Base-by-base conservation (phyloP, 2,797 vertebrate species). In the Urophycis tenuis region DNA sequence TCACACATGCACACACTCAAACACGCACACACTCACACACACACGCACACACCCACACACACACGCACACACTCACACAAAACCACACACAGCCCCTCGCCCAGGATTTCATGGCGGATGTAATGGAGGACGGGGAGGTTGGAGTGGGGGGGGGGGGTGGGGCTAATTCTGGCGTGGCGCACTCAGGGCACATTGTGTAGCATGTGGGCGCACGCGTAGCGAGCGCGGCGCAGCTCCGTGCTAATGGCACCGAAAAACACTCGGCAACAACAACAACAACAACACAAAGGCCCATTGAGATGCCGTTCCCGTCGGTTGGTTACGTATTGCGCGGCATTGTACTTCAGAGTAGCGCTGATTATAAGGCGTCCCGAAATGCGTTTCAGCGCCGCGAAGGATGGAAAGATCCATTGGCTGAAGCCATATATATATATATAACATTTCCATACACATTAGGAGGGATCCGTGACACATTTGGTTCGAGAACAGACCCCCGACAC, bases 1-100 rank as follows among this genome's bases (percentile, higher is more conserved):
- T 67, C 79, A 35, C 77, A 75, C 53, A 30, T 86, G 82, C 81
- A 88, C 75, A 78, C 76, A 79, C 85, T 82, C 80, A 82, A 78
- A 82, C 78, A 82, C 83, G 77, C 83, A 53, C 7, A n/a, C 49
- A n/a, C 49, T 7, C 6, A n/a, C 49, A 7, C 49, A 53, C 49
- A n/a, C 22, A 2, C 49, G 19, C 49, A 60, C 49, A 60, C 49
- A n/a, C 82, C 83, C 77, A n/a, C 22, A n/a, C 53, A 60, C 53
- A 60, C 53, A 60, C 53, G 25, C 19, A 53, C 31, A 81, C 80
- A 30, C 81, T 73, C 83, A 84, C 79, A 76, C 80, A 60, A 70
- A 71, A 77, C 35, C 77, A 75, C 53, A 30, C 86, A 25, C n/a
- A n/a, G n/a, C 0, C 53, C 60, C 60, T 29, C 8, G 25, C 60